Evolutionary conservation across 2,888 invertebrate species (phyloP), one percentile per base, ranked within the genome.

Genomic region (Cephalotes varians): DNA sequence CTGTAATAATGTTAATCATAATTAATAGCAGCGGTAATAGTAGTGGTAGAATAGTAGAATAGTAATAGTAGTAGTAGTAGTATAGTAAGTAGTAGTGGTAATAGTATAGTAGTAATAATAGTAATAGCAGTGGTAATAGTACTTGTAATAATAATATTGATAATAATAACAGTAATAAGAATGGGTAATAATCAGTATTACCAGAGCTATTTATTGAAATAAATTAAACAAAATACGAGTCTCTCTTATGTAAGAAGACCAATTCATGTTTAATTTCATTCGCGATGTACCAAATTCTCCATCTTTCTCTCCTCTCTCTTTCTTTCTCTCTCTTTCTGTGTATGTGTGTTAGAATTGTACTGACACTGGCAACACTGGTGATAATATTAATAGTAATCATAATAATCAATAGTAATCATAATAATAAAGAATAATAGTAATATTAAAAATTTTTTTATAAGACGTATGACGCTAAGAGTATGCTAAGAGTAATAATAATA

Each of bases 1-100:
- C 83, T 91, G 90, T 92, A 91, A 90, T 92, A 91, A 92, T 90
- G 92, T 92, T 92, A 92, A 92, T 92, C 91, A 92, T 94, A 91
- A 91, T 92, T 88, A 90, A 91, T 93, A 93, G 92, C 92, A 91
- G 92, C 91, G 88, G 91, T 91, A 92, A 91, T 91, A 91, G 82
- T 87, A 86, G 85, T 90, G 79, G 79, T 89, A 87, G 85, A 90
- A 74, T 90, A 90, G 80, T 88, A 87, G 81, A 86, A 73, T 81
- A 73, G 47, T 83, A 60, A 72, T 64, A 80, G 49, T 49, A 71
- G 60, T 82, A 77, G 77, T 76, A 82, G 51, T 82, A 77, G 60
- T 82, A 60, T 83, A 64, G 81, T 65, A 81, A 69, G 62, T 82
- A 79, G 44, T 82, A 77, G 62, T 82, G 64, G 80, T 72, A 72